phyloP scores from a whole-genome alignment of 2,888 invertebrate species.

The Drosophila affinis region DNA sequence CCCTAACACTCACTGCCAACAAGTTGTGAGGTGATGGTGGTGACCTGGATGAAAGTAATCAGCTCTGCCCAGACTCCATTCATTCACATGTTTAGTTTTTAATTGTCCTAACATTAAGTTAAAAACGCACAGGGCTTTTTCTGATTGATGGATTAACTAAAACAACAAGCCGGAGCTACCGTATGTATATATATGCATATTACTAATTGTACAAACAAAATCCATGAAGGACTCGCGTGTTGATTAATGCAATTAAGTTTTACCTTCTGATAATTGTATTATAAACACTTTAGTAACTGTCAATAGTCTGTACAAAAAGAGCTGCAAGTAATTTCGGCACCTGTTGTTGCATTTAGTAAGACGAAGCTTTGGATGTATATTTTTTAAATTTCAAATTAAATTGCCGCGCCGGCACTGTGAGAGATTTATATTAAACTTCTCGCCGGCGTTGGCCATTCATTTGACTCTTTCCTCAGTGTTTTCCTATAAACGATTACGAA shows the following conservation, averaged over 20 bases:
- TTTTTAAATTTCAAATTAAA: constrained; percentile 33
- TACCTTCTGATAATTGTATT: constrained; percentile 62
- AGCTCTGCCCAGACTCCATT: constrained; percentile 46
- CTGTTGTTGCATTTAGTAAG: constrained; percentile 46
- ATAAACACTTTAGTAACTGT: constrained; percentile 40
- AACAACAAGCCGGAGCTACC: constrained; percentile 31
- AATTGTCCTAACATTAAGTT: constrained; percentile 55
- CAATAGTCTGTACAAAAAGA: constrained; percentile 40
- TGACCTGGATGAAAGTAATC: constrained; percentile 36
- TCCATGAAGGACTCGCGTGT: constrained; percentile 24
- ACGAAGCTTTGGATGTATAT: constrained; percentile 51
- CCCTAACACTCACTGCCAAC: constrained; percentile 50
- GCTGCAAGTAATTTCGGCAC: constrained; percentile 17
- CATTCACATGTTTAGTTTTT: constrained; percentile 69
- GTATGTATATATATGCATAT: constrained; percentile 42
- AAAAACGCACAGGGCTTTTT: constrained; percentile 54
- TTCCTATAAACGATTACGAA: constrained; percentile 33
- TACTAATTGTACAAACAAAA: constrained; percentile 60
- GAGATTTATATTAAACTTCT: constrained; percentile 84
- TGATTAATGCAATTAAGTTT: constrained; percentile 69
- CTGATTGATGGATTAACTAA: constrained; percentile 30
- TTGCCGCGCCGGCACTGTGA: constrained; percentile 53
- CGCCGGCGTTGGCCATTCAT: constrained; percentile 48
- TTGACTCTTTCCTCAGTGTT: constrained; percentile 31
- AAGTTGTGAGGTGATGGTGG: constrained; percentile 52